These are phyloP conservation scores for Aurelia aurita DNA, from an alignment of 30 jellyfish, hydroid and myxozoan species.

Conservation along the genomic window DNA sequence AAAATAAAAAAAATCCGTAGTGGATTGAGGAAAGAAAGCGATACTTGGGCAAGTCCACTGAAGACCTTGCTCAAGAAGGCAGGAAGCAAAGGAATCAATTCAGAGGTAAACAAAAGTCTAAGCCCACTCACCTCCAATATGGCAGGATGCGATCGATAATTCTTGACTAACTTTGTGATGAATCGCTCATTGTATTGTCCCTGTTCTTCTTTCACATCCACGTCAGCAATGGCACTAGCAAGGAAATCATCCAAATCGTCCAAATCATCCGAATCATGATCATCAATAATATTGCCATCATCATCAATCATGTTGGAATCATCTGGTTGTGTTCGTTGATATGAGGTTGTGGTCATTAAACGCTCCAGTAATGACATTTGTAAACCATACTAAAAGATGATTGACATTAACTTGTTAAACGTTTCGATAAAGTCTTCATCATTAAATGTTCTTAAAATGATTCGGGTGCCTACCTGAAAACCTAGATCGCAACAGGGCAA, in stretches of 20 bases:
- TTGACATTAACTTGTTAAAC: too few relatives aligned
- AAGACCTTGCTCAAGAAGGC: too few relatives aligned
- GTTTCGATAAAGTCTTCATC: too few relatives aligned
- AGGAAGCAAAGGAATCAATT: too few relatives aligned
- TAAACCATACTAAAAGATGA: conserved; percentile 73
- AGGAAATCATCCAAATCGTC: conserved; percentile 2
- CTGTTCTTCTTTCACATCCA: background rate
- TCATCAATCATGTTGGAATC: background rate
- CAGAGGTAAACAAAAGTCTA: background rate
- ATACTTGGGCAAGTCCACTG: too few relatives aligned
- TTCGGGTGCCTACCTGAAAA: too few relatives aligned
- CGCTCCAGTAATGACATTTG: conserved; percentile 79
- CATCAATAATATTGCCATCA: conserved; percentile 2
- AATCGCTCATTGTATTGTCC: conserved; percentile 62
- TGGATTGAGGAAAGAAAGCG: too few relatives aligned
- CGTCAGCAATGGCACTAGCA: too few relatives aligned
- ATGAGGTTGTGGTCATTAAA: conserved; percentile 10
- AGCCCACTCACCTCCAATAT: conserved; percentile 47
- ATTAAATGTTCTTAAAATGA: too few relatives aligned
- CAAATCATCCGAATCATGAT: conserved; percentile 5
- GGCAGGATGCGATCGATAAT: conserved; percentile 77
- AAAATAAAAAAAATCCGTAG: too few relatives aligned
- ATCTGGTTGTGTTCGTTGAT: background rate
- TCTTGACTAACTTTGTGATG: conserved; percentile 83
- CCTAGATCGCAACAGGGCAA: too few relatives aligned